phyloP scores from a whole-genome alignment of 2,797 vertebrate species.

The Varecia variegata region DNA sequence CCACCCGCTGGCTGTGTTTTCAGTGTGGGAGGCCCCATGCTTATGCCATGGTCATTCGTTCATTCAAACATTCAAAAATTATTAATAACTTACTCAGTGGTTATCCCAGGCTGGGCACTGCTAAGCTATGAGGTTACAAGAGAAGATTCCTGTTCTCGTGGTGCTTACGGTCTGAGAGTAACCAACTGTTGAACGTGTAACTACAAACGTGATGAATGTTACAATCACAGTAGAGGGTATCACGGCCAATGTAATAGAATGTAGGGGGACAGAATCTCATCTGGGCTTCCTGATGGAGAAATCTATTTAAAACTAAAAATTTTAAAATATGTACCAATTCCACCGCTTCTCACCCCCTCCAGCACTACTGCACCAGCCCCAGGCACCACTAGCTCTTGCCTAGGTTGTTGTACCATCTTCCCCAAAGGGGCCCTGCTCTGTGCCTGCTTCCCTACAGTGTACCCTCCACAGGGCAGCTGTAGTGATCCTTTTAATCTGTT shows the following conservation, averaged over 20 bases:
- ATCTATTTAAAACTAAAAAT: not conserved
- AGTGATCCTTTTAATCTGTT: not conserved
- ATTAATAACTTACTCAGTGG: not conserved
- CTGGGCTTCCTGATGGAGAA: not conserved
- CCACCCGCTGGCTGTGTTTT: accelerated
- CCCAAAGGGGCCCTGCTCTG: not conserved
- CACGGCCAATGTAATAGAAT: not conserved
- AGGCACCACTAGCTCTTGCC: not conserved
- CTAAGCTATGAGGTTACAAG: not conserved
- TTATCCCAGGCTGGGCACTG: no score
- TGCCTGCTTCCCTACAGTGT: no score
- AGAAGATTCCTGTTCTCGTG: not conserved
- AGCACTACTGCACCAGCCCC: accelerated
- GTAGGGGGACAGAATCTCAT: not conserved
- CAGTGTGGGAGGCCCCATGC: no score
- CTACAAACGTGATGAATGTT: not conserved
- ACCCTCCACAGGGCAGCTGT: not conserved
- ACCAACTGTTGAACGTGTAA: not conserved
- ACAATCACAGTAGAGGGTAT: no score
- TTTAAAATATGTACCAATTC: accelerated
- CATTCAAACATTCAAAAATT: not conserved
- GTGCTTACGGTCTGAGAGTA: not conserved
- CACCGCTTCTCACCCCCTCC: not conserved
- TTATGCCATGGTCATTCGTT: not conserved
- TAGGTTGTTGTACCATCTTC: not conserved